Evolutionary conservation across 2,797 vertebrate species (phyloP), one percentile per base, ranked within the genome.

Genomic region (Hipposideros larvatus): DNA sequence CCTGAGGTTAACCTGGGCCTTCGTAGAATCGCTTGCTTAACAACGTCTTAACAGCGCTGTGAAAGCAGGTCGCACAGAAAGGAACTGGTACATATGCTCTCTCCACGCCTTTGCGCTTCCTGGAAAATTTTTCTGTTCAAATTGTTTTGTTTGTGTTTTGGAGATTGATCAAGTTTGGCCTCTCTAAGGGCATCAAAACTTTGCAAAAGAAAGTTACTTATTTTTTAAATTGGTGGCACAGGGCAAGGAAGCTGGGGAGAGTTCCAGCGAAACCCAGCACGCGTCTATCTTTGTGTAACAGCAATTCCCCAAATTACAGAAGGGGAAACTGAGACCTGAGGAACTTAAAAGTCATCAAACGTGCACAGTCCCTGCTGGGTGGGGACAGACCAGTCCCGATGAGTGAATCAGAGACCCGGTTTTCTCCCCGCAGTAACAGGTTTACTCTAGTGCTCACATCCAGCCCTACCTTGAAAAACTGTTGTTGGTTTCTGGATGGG

Each of bases 211-310:
- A n/a, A 66, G 57, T 22, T 68, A 19, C 57, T 57, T 18, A 31
- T 53, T 61, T 80, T 51, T 37, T 65, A 53, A 78, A 5, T 26
- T 28, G 46, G 31, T 41, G 51, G 78, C 41, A 2, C 11, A 26
- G 37, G 4, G 15, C 11, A 31, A 46, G 37, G 53, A 65, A 16
- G 28, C 31, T 41, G 70, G 59, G 46, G 55, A 18, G 26, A 18
- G 19, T 4, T n/a, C 34, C 31, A 37, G 26, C 6, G 3, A 37
- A 24, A 4, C 59, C 1, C 18, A 2, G 0, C 0, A 0, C 3
- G 31, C 59, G 63, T 71, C 6, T 6, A 6, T 18, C 68, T 87
- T 59, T 43, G 22, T 3, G 0, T 14, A 16, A 73, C 46, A 57
- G 3, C 4, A 14, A 43, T 31, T 80, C 18, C 11, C 34, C 8